Base-by-base conservation (phyloP, 2,113 vertebrate genomes). In the Mugil cephalus region DNA sequence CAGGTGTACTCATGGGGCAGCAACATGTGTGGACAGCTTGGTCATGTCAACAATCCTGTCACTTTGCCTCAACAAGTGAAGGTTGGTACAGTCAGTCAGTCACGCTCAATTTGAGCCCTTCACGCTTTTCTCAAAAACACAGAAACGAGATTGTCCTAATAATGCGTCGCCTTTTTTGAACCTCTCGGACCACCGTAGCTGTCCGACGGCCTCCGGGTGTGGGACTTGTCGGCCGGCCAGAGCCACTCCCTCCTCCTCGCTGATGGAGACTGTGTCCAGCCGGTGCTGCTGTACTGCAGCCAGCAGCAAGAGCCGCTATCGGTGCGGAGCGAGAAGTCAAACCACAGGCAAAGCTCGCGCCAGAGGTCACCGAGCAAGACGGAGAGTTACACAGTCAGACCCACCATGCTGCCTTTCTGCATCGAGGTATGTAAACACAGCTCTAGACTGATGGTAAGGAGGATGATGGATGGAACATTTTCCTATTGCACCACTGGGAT, bases 1-100 rank as follows among this genome's bases (percentile, higher is more conserved):
- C 76, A 99, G 98, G 96, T 98, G 43, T 99, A 94, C 84, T 96
- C 97, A 0, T 99, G 98, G 98, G 98, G 98, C 61, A 96, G 94
- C 78, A 99, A 99, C 87, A 86, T 87, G 68, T 95, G 91, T 71
- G 96, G 97, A 38, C 98, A 99, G 68, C 96, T 99, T 15, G 96
- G 96, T 59, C 96, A 97, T 48, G 83, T 91, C 14, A 95, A 94
- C 83, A 94, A 93, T 62, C 95, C 96, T 47, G 94, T 93, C 67
- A 97, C 96, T 2, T 91, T 98, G 66, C 98, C 98, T 80, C 96
- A 97, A 40, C 94, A 95, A 10, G 42, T 88, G 34, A 98, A 96
- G 96, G 98, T 99, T 30, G 24, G 24, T 30, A 30, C 15, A 35
- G 30, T 51, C 45, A 4, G 7, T 21, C 12, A 13, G 17, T 36